phyloP scores from a whole-genome alignment of 1,140 invertebrate genomes.

The Goniozus legneri region DNA sequence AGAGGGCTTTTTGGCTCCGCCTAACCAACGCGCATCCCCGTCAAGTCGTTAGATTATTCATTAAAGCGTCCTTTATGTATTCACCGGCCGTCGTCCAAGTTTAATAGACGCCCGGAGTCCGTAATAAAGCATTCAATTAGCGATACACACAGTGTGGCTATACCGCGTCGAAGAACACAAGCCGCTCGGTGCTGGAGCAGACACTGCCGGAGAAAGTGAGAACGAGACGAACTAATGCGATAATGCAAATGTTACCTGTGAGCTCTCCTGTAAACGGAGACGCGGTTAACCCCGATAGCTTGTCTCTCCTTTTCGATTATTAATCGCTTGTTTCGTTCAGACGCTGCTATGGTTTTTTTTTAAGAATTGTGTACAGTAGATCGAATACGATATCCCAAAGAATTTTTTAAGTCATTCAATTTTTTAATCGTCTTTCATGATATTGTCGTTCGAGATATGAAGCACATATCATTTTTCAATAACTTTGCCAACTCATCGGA shows the following conservation, averaged over 20 bases:
- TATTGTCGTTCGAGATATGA: too few species aligned
- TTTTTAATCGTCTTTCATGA: too few species aligned
- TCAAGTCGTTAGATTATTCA: slow-evolving; percentile 32
- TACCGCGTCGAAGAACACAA: not conserved
- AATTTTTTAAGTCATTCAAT: too few species aligned
- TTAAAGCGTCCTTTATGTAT: slow-evolving; percentile 28
- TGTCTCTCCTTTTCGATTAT: too few species aligned
- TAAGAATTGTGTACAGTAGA: too few species aligned
- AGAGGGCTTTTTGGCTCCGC: slow-evolving; percentile 18
- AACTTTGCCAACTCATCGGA: too few species aligned
- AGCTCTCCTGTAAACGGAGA: not conserved
- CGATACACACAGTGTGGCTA: not conserved
- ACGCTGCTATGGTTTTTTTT: too few species aligned
- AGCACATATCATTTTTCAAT: too few species aligned
- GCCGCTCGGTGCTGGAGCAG: not conserved
- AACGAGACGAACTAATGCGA: slow-evolving; percentile 7
- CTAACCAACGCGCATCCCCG: not conserved
- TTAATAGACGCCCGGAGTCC: slow-evolving; percentile 29
- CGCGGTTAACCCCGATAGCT: not conserved
- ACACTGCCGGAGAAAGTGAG: not conserved
- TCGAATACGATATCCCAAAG: too few species aligned
- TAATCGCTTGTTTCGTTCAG: too few species aligned
- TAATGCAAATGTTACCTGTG: slow-evolving; percentile 10
- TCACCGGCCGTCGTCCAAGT: slow-evolving; percentile 25
- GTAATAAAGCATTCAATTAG: slow-evolving; percentile 32